Base-by-base conservation (phyloP, 2,888 invertebrate genomes). In the Cyclophora albipunctata region DNA sequence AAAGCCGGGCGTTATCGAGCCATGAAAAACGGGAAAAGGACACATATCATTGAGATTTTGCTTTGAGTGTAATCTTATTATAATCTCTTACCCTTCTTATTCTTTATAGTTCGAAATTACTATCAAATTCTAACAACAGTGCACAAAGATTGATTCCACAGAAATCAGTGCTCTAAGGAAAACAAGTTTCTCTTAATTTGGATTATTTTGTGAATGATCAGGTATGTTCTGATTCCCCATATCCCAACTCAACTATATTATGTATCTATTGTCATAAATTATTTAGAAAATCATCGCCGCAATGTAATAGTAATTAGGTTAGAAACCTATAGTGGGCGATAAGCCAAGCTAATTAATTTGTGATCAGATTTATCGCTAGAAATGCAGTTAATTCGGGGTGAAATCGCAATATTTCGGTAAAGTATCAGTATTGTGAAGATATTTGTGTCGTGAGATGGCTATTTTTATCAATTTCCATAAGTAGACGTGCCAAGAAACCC, bases 1-100 rank as follows among this genome's bases (percentile, higher is more conserved):
- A 86, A 88, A 84, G 88, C 86, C 86, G 86, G 87, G 84, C 87
- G 85, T 85, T 86, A 88, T 85, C 78, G 81, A 87, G 85, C 85
- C 84, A 84, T 86, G 83, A 84, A 87, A 86, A 84, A 69, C 78
- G 81, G 67, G 78, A 82, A 83, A 82, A 71, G 73, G 75, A 66
- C 69, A 71, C 78, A 66, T 70, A 68, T 5, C 34, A 43, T 34
- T 43, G 34, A 6, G 33, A 43, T 43, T 34, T 59, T 69, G 64
- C 56, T 60, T 43, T 57, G 64, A 62, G 65, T 73, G 67, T 64
- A 64, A 64, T 58, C 58, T 58, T 67, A 69, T 65, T 64, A 63
- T 55, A 52, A 42, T 67, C 66, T 75, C 69, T 67, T 72, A 20
- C 20, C 20, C 37, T 37, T 37, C 37, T 37, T 37, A 37, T 60